Conservation (phyloP, 30 jellyfish, hydroid and myxozoan species). For the Calvadosia cruxmelitensis region DNA sequence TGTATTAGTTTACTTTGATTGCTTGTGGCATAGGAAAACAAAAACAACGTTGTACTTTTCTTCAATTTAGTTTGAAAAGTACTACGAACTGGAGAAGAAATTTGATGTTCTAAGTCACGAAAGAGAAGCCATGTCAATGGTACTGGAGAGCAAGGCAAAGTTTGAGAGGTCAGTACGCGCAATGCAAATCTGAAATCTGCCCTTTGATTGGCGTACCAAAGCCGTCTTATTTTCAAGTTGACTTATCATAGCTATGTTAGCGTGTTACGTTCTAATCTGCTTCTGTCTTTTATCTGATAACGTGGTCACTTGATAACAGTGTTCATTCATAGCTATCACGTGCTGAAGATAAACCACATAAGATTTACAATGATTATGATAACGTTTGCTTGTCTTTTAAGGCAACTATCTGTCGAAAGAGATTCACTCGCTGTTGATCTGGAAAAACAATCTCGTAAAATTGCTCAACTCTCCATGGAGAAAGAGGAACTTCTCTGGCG, state of each 20-base stretch:
- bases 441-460: constrained; percentile 63
- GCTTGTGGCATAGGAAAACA: neutral
- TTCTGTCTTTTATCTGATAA: too few species aligned
- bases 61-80: constrained; percentile 64
- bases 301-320: too few species aligned
- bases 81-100: constrained; percentile 67
- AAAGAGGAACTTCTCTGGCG: constrained; percentile 92
- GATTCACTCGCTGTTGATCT: constrained; percentile 66
- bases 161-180: constrained; percentile 94
- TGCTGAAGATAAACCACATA: neutral
- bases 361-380: neutral
- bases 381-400: constrained; percentile 4
- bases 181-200: too few species aligned
- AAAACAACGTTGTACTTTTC: neutral
- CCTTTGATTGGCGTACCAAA: too few species aligned
- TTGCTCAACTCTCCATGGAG: constrained; percentile 84
- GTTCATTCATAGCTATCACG: neutral
- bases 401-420: constrained; percentile 86
- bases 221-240: too few species aligned
- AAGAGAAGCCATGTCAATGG: constrained; percentile 63
- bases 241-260: too few species aligned
- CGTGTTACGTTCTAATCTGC: too few species aligned
- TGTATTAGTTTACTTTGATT: neutral
- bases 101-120: constrained; percentile 47
- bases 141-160: constrained; percentile 46